Evolutionary conservation across 2,888 invertebrate species (phyloP).

Genomic region (Oscheius sp.): DNA sequence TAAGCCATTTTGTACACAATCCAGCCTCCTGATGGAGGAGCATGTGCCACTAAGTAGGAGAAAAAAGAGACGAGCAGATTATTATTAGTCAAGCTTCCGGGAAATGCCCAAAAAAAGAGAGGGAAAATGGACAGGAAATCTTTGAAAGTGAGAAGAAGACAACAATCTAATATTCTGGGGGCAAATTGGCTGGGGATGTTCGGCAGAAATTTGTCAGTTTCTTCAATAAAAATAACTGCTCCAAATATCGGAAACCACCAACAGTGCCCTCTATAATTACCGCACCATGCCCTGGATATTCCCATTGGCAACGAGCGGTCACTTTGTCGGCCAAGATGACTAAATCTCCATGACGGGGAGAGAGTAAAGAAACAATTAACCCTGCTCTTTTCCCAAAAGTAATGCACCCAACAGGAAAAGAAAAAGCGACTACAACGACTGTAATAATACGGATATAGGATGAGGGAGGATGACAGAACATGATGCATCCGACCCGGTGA

Average conservation of each 20-base stretch:
- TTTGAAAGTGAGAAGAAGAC: not conserved
- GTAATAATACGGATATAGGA: no score
- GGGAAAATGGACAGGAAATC: not conserved
- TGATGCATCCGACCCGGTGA: not conserved
- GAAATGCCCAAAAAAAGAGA: not conserved
- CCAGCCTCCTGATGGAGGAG: constrained; percentile 12
- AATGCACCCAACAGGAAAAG: no score
- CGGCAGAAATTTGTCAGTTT: not conserved
- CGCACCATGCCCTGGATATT: not conserved
- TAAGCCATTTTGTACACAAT: constrained; percentile 32
- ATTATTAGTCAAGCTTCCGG: not conserved
- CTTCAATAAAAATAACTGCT: no score
- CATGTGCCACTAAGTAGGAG: no score
- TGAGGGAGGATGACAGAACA: not conserved
- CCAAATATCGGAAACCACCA: not conserved
- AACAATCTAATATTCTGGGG: constrained; percentile 10
- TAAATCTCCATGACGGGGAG: not conserved
- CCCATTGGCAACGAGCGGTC: not conserved
- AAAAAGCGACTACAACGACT: no score
- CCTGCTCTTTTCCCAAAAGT: no score
- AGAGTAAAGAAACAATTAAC: not conserved
- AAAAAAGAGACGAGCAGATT: not conserved
- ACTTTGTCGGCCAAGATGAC: not conserved
- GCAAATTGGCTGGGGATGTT: not conserved
- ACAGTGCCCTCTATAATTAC: not conserved